Percentiles rank a stretch among this genome's conserved stretches.
phyloP scores from a whole-genome alignment of 2,888 invertebrate genomes.

The Hirtodrosophila trivittata region DNA sequence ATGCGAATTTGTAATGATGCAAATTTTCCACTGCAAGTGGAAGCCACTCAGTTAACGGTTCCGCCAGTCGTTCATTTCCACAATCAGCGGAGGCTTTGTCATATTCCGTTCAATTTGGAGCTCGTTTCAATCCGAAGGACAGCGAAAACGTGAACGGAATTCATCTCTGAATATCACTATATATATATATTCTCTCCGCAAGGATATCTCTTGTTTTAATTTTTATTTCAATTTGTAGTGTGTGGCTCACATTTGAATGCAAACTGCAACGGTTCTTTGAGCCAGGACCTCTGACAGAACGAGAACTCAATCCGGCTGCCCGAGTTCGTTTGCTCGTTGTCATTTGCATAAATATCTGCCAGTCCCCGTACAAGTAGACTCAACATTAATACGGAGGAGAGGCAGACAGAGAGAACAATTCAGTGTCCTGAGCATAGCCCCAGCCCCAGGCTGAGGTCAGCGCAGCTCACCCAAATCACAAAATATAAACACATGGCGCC shows the following conservation, averaged over 20 bases:
- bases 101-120: conserved; percentile 13
- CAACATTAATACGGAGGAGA: conserved; percentile 7
- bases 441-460: conserved; percentile 21
- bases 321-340: conserved; percentile 21
- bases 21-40: background rate
- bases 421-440: conserved; percentile 37
- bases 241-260: conserved; percentile 34
- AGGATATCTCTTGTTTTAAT: conserved; percentile 21
- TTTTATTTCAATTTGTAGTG: conserved; percentile 16
- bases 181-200: too few relatives aligned
- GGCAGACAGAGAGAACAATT: conserved; percentile 33
- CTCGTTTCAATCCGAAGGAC: conserved; percentile 13
- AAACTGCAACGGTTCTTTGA: conserved; percentile 34
- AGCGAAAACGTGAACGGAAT: conserved; percentile 51
- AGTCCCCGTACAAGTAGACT: conserved; percentile 1
- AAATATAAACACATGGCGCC: conserved; percentile 69
- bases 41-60: background rate
- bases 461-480: conserved; percentile 64
- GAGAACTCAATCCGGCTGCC: background rate
- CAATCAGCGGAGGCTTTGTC: conserved; percentile 16
- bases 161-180: too few relatives aligned
- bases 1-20: too few relatives aligned
- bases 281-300: too few relatives aligned
- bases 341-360: conserved; percentile 56
- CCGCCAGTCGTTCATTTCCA: conserved; percentile 3